Base-by-base conservation (phyloP, 2,113 vertebrate species). In the Eulemur rufifrons region DNA sequence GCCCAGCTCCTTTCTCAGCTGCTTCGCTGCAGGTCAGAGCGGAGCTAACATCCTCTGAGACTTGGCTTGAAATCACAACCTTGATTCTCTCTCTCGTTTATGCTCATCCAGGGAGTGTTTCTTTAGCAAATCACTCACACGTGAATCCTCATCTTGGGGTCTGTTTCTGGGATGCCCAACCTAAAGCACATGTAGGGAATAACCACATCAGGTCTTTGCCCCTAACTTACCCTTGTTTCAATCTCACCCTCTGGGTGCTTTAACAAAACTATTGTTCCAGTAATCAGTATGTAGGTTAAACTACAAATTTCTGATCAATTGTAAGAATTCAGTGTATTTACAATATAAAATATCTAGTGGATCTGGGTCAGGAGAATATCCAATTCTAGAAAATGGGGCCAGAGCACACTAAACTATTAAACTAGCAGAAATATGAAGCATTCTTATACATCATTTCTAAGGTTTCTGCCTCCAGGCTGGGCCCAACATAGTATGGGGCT, bases 361-460 rank as follows among this genome's bases (percentile, higher is more conserved):
- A 52, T 34, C 59, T 84, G n/a, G 18, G 3, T 18, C 5, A 1
- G 50, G 3, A 5, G 32, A 29, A 3, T 73, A 56, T n/a, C 45
- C 77, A 66, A 87, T 94, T 92, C 86, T 86, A 63, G 54, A 73
- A 91, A 95, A 94, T 81, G 25, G 23, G 25, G 50, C 20, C 64
- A 50, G 8, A 18, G 18, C 14, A 20, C 74, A 39, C 66, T 91
- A 80, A 86, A 74, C 13, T 87, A 29, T 42, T 87, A 39, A 87
- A 89, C 37, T 71, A 80, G 77, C 18, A 91, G 52, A 89, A 93
- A 89, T 63, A 5, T 69, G 11, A 93, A 34, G 42, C 15, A 2
- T 54, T 83, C 42, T 84, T 76, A 84, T 1, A 68, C 3, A 37
- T 21, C 6, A 61, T 88, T 93, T 87, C 71, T 84, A 74, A 95